Percentiles rank a stretch among this genome's conserved stretches.
phyloP scores from a whole-genome alignment of 2,888 invertebrate species.

The Morpho achilles region DNA sequence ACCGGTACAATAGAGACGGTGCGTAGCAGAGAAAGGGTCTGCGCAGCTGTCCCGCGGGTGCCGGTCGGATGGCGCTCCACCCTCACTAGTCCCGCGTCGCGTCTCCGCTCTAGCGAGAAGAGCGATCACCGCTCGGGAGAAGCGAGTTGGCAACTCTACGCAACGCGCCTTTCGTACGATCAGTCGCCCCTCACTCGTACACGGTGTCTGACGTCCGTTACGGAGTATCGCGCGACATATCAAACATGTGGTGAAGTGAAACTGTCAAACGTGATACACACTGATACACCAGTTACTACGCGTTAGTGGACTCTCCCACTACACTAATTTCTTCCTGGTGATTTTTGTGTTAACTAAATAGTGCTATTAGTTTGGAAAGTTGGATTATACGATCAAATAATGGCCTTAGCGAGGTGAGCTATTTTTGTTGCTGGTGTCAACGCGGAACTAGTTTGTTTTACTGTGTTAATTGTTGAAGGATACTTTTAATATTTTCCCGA shows the following conservation, averaged over 20 bases:
- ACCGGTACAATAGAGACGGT: constrained; percentile 53
- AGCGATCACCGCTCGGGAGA: constrained; percentile 25
- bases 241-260: constrained; percentile 78
- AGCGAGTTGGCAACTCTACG: constrained; percentile 34
- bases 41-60: constrained; percentile 74
- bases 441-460: constrained; percentile 74
- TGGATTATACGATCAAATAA: constrained; percentile 77
- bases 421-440: constrained; percentile 77
- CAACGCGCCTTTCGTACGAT: constrained; percentile 17
- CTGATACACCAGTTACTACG: constrained; percentile 57
- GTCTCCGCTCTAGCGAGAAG: constrained; percentile 50
- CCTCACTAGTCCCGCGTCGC: constrained; percentile 42
- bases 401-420: constrained; percentile 80
- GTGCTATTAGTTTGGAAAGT: constrained; percentile 70
- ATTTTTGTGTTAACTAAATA: constrained; percentile 64
- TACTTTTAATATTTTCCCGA: constrained; percentile 31
- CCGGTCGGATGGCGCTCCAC: constrained; percentile 31
- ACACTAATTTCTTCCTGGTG: constrained; percentile 47
- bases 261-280: constrained; percentile 75
- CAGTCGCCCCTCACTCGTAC: constrained; percentile 63
- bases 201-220: constrained; percentile 56
- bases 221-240: constrained; percentile 48
- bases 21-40: constrained; percentile 66
- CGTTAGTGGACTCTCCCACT: constrained; percentile 51
- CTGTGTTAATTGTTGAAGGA: constrained; percentile 64